Base-by-base conservation (phyloP, 2,797 vertebrate species). In the Austrolebias charrua region DNA sequence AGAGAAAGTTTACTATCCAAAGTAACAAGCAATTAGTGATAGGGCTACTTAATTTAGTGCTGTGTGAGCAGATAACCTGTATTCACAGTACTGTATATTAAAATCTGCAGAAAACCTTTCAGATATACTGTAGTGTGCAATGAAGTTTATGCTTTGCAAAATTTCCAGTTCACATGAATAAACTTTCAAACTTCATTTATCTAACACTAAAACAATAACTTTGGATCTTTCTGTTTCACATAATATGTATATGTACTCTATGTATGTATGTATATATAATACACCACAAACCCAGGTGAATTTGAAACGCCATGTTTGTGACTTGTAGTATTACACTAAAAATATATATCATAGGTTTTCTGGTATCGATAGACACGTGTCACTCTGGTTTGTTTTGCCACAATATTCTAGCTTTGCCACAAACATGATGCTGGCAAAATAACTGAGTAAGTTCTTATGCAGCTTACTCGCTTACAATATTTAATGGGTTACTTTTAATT, bases 351-450 rank as follows among this genome's bases (percentile, higher is more conserved):
- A 6, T 50, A n/a, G 15, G n/a, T 16, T 2, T 5, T 15, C 24
- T 24, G 12, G 4, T 3, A 47, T 63, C 46, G 49, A 46, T 15
- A 2, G 14, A 14, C 38, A 46, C 18, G 40, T 52, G 29, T 35
- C 42, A 11, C 2, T n/a, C 18, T 15, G 12, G 24, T 42, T 44
- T 63, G 61, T 54, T 57, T 11, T 61, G 7, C 0, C 5, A 9
- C 31, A 28, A 29, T 52, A 67, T 78, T 71, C 71, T 74, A 52
- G 56, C 12, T 51, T 58, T 14, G 29, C 70, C 6, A 18, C 18
- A 66, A 45, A 44, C 55, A 11, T 28, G 47, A 49, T 52, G n/a
- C 6, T 19, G 20, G 1, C 38, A 10, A 3, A 38, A 13, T 40
- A 40, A 40, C 12, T 2, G 10, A 40, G 38, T 40, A 13, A 13